These are phyloP conservation scores for Variabilichromis moorii DNA, from an alignment of 2,113 vertebrate species.

Conservation along the genomic window DNA sequence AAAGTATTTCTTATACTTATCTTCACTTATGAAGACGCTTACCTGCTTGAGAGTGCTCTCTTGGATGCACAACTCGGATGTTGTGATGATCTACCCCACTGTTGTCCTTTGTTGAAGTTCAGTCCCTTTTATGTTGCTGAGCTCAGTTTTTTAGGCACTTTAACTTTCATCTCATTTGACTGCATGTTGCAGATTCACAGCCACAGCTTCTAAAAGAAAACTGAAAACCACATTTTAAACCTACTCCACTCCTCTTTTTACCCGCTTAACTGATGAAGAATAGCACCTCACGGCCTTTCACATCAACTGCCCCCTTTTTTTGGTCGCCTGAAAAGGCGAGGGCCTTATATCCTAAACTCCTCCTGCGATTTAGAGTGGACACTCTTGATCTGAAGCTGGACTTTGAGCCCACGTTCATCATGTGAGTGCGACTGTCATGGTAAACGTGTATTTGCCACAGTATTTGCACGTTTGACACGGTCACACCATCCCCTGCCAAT, in stretches of 20 bases:
- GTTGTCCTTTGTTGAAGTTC: background rate
- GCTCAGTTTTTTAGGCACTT: background rate
- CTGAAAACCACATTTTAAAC: background rate
- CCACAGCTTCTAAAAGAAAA: background rate
- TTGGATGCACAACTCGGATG: rapidly evolving
- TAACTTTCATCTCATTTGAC: background rate
- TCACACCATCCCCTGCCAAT: background rate
- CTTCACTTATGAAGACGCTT: background rate
- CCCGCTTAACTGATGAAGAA: background rate
- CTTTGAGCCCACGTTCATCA: background rate
- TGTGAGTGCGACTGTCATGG: background rate
- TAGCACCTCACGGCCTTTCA: background rate
- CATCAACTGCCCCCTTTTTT: rapidly evolving
- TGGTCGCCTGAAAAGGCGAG: background rate
- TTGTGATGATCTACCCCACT: background rate
- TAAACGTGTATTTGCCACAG: background rate
- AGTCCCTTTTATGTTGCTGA: background rate
- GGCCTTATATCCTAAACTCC: background rate
- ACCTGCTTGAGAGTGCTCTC: background rate
- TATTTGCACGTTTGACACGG: background rate
- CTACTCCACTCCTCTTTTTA: background rate
- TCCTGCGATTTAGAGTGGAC: background rate
- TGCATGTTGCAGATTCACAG: background rate
- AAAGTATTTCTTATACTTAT: background rate
- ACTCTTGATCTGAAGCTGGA: background rate